A percentile compares a stretch with the other conserved stretches of the same genome.
phyloP scores from a whole-genome alignment of 2,888 invertebrate genomes.

The Drosophila differens region DNA sequence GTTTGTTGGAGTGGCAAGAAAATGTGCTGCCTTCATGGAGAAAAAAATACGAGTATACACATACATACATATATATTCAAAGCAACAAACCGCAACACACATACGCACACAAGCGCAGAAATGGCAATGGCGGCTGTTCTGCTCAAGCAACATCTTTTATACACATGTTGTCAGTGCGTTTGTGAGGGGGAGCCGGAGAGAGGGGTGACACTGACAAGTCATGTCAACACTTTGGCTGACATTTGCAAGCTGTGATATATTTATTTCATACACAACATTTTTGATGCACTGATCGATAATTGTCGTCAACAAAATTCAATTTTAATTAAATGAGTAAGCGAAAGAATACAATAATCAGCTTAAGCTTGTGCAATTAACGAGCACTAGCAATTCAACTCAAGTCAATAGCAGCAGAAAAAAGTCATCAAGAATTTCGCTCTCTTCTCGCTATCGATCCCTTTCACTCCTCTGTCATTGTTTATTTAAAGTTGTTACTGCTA shows the following conservation, averaged over 20 bases:
- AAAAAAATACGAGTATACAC: conserved; percentile 24
- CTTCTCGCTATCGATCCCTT: background rate
- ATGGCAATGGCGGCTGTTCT: conserved; percentile 50
- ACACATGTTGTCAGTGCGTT: conserved; percentile 47
- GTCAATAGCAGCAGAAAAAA: conserved; percentile 1
- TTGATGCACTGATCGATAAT: conserved; percentile 19
- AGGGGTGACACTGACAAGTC: conserved; percentile 41
- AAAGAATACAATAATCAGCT: conserved; percentile 30
- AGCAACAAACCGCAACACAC: conserved; percentile 46
- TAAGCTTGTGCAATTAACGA: conserved; percentile 33
- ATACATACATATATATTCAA: conserved; percentile 27
- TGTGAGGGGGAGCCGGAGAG: background rate
- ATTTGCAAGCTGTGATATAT: background rate
- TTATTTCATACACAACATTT: conserved; percentile 10
- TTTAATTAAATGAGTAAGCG: conserved; percentile 50
- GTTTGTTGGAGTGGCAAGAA: conserved; percentile 16
- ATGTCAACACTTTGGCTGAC: conserved; percentile 52
- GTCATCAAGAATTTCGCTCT: conserved; percentile 22
- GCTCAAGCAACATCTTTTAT: conserved; percentile 58
- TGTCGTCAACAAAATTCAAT: conserved; percentile 2
- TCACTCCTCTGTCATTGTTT: conserved; percentile 48
- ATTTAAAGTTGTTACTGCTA: conserved; percentile 53
- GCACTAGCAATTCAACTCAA: background rate
- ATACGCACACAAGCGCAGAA: conserved; percentile 8
- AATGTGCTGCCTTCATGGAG: conserved; percentile 40